Percentiles rank a stretch among this genome's conserved stretches.
Conservation (phyloP, 2,113 vertebrate species). For the Ginglymostoma cirratum region DNA sequence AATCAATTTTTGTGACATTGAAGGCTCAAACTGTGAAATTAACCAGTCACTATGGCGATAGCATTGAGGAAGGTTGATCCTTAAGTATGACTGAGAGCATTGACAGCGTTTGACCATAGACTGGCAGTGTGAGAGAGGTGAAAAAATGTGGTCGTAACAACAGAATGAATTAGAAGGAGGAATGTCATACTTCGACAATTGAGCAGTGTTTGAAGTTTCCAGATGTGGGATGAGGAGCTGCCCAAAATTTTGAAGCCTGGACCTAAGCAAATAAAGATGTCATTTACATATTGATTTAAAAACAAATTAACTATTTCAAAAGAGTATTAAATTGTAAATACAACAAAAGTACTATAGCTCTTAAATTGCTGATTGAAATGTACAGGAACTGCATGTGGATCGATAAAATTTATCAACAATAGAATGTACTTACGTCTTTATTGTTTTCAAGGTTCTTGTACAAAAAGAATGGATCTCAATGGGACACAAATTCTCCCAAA, state of each 20-base stretch:
- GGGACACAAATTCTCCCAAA: slow-evolving; percentile 70
- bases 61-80: not conserved
- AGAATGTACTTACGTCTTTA: not conserved
- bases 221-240: not conserved
- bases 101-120: not conserved
- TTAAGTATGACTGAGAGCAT: not conserved
- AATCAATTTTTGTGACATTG: too few relatives aligned
- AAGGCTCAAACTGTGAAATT: too few relatives aligned
- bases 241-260: not conserved
- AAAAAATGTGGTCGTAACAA: not conserved
- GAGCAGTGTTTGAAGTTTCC: not conserved
- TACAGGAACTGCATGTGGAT: not conserved
- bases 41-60: too few relatives aligned
- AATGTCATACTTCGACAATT: not conserved
- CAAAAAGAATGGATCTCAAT: slow-evolving; percentile 70
- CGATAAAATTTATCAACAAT: not conserved
- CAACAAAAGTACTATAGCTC: not conserved
- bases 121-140: not conserved
- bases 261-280: not conserved
- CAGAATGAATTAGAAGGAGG: not conserved
- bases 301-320: not conserved
- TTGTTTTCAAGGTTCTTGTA: slow-evolving; percentile 56
- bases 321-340: not conserved
- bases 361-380: not conserved
- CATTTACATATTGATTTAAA: not conserved